Conservation (phyloP, 2,888 invertebrate species). For the Charanyca ferruginea region DNA sequence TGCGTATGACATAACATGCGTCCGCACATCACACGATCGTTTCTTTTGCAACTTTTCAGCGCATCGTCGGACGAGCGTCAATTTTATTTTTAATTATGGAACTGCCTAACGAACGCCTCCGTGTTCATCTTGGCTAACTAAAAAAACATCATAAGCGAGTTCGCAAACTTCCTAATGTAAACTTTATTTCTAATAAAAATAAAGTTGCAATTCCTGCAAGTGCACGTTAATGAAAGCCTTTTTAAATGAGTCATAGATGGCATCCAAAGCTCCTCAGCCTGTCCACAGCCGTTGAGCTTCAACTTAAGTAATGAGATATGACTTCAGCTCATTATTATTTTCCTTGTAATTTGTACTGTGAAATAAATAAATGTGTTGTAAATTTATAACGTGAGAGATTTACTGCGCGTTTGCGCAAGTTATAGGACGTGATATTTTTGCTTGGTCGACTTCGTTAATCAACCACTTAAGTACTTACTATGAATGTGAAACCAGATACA, state of each 20-base stretch:
- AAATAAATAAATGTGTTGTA: slow-evolving; percentile 81
- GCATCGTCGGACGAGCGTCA: slow-evolving; percentile 76
- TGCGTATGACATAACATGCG: slow-evolving; percentile 56
- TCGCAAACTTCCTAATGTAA: slow-evolving; percentile 28
- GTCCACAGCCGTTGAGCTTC: slow-evolving; percentile 83
- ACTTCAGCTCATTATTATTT: slow-evolving; percentile 87
- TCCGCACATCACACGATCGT: slow-evolving; percentile 71
- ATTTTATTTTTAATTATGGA: slow-evolving; percentile 84
- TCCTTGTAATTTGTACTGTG: slow-evolving; percentile 82
- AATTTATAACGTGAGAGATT: slow-evolving; percentile 82
- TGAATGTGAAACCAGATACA: slow-evolving; percentile 53
- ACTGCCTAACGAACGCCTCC: slow-evolving; percentile 85
- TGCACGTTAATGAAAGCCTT: slow-evolving; percentile 63
- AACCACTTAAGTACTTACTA: slow-evolving; percentile 64
- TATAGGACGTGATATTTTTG: slow-evolving; percentile 69
- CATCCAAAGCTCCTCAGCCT: slow-evolving; percentile 80
- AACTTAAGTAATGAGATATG: slow-evolving; percentile 89
- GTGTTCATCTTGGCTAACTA: slow-evolving; percentile 60
- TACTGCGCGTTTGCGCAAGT: slow-evolving; percentile 74
- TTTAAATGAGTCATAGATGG: slow-evolving; percentile 71
- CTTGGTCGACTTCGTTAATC: slow-evolving; percentile 64
- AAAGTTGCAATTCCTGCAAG: slow-evolving; percentile 52
- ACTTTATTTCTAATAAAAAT: slow-evolving; percentile 29
- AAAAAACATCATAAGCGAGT: slow-evolving; percentile 36
- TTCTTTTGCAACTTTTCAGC: slow-evolving; percentile 80